Evolutionary conservation across 2,888 invertebrate genomes (phyloP).

Genomic region (Bedellia somnulentella): DNA sequence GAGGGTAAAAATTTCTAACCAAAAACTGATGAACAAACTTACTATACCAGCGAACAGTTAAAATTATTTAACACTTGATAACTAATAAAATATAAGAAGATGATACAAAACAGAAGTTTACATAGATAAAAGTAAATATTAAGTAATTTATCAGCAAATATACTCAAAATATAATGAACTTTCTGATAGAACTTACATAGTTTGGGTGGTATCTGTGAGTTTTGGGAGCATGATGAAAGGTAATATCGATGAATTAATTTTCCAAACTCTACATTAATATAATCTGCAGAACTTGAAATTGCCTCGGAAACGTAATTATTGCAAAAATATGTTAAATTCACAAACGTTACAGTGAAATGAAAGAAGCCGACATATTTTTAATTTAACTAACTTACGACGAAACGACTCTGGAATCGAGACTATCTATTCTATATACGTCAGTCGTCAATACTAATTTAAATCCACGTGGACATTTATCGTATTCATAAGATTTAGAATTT

Average conservation of each 20-base stretch:
- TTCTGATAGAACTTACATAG: too few relatives aligned
- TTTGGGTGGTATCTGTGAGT: constrained; percentile 45
- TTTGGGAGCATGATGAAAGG: constrained; percentile 45
- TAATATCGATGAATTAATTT: constrained; percentile 30
- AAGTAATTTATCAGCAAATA: too few relatives aligned
- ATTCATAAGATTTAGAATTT: too few relatives aligned
- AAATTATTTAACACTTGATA: not conserved
- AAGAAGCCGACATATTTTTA: constrained; percentile 53
- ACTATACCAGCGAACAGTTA: too few relatives aligned
- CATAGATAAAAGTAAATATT: too few relatives aligned
- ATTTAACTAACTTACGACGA: too few relatives aligned
- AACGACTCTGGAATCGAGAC: too few relatives aligned
- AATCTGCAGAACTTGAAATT: constrained; percentile 14
- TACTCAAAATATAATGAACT: too few relatives aligned
- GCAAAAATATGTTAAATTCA: constrained; percentile 23
- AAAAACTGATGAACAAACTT: constrained; percentile 2
- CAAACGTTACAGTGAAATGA: constrained; percentile 29
- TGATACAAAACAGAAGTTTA: too few relatives aligned
- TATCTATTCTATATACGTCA: too few relatives aligned
- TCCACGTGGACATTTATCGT: too few relatives aligned
- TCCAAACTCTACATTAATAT: constrained; percentile 34
- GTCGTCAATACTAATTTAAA: too few relatives aligned
- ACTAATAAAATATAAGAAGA: not conserved
- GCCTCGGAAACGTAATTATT: constrained; percentile 19
- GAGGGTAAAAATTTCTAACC: not conserved